Percentiles rank a stretch among this genome's conserved stretches.
phyloP scores from a whole-genome alignment of 2,797 vertebrate genomes.

The Taeniopygia guttata region DNA sequence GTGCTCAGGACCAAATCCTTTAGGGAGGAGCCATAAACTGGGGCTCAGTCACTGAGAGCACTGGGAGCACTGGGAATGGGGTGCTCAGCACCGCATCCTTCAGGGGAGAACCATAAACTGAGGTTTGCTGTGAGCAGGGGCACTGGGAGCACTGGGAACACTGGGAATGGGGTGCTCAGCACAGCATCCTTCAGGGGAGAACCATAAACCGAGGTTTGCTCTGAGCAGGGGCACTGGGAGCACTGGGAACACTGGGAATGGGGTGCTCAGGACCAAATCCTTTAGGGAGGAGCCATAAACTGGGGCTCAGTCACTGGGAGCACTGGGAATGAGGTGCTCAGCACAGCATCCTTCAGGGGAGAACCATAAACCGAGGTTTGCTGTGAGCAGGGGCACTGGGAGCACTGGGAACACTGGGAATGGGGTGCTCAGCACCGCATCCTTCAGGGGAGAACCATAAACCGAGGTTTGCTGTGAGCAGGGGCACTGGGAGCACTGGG shows the following conservation, averaged over 20 bases:
- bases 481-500: neutral
- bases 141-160: neutral
- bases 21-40: rapidly evolving
- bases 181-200: neutral
- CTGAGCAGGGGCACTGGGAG: neutral
- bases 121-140: neutral
- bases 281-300: neutral
- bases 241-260: no score
- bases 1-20: no score
- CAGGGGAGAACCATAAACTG: no score
- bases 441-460: neutral
- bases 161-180: neutral
- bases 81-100: neutral
- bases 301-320: neutral
- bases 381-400: neutral
- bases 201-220: rapidly evolving
- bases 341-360: neutral
- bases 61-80: neutral
- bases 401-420: neutral
- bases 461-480: rapidly evolving
- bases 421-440: no score
- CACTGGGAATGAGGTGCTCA: rapidly evolving
- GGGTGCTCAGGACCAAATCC: no score
- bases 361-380: neutral
- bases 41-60: neutral